These are phyloP conservation scores for Nysson spinosus DNA, from an alignment of 2,888 invertebrate species.

Conservation along the genomic window DNA sequence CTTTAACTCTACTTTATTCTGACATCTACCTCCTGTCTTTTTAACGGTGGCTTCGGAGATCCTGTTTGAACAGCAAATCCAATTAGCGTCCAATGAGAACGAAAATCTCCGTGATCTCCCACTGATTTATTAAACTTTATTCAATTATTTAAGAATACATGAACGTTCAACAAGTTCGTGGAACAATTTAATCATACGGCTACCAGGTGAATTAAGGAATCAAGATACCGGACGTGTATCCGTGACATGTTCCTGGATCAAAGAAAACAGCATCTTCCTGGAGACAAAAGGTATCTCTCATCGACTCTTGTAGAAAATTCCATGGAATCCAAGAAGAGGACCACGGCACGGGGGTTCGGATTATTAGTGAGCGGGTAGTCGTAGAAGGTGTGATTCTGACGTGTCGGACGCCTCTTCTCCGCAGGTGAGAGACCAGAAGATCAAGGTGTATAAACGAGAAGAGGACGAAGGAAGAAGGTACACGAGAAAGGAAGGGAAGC, in stretches of 20 bases:
- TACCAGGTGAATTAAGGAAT: too few species aligned
- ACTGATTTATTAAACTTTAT: too few species aligned
- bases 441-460: constrained; percentile 19
- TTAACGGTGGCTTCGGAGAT: neutral
- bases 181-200: too few species aligned
- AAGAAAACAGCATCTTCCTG: neutral
- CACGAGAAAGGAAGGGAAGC: constrained; percentile 5
- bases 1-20: constrained; percentile 23
- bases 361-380: constrained; percentile 73
- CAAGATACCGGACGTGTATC: too few species aligned
- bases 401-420: constrained; percentile 67
- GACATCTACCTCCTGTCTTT: constrained; percentile 30
- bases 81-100: constrained; percentile 32
- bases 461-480: constrained; percentile 14
- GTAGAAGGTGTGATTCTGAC: constrained; percentile 76
- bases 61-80: constrained; percentile 23
- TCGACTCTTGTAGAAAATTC: constrained; percentile 40
- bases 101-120: too few species aligned
- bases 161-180: too few species aligned
- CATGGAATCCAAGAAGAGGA: constrained; percentile 57
- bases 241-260: too few species aligned
- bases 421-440: constrained; percentile 60
- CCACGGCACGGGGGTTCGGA: constrained; percentile 58
- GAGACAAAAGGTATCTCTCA: constrained; percentile 29
- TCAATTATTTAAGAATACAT: too few species aligned